Evolutionary conservation across 2,113 vertebrate genomes (phyloP).

Genomic region (Rattus norvegicus): DNA sequence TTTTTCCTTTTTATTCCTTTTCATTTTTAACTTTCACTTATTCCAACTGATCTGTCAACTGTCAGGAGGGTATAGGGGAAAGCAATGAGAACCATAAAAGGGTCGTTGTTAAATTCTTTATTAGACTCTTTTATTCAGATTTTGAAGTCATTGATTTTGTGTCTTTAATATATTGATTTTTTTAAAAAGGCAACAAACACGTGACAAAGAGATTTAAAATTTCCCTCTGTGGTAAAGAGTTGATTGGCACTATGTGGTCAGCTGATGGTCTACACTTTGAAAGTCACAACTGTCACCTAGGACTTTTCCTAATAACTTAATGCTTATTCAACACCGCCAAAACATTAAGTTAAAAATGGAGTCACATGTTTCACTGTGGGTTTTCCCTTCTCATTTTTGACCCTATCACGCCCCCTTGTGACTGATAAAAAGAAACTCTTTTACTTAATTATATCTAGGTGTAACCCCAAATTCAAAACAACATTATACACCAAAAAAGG

Average conservation of each 20-base stretch:
- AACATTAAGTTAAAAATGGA: constrained; percentile 20
- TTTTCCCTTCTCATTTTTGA: constrained; percentile 50
- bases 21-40: constrained; percentile 2
- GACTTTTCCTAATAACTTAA: not conserved
- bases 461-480: not conserved
- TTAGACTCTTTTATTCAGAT: not conserved
- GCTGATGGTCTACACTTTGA: not conserved
- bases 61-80: not conserved
- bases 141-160: constrained; percentile 5
- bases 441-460: constrained; percentile 1
- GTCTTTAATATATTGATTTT: not conserved
- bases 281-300: not conserved
- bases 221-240: not conserved
- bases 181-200: not conserved
- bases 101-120: not conserved
- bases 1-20: not conserved
- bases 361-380: not conserved
- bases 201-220: not conserved
- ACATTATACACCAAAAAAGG: not conserved
- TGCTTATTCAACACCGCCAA: not conserved
- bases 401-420: constrained; percentile 73
- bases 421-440: constrained; percentile 21
- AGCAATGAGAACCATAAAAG: not conserved
- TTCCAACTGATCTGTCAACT: not conserved
- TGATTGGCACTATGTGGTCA: not conserved